phyloP scores from a whole-genome alignment of 2,888 invertebrate species.

The Drosophila formosana region DNA sequence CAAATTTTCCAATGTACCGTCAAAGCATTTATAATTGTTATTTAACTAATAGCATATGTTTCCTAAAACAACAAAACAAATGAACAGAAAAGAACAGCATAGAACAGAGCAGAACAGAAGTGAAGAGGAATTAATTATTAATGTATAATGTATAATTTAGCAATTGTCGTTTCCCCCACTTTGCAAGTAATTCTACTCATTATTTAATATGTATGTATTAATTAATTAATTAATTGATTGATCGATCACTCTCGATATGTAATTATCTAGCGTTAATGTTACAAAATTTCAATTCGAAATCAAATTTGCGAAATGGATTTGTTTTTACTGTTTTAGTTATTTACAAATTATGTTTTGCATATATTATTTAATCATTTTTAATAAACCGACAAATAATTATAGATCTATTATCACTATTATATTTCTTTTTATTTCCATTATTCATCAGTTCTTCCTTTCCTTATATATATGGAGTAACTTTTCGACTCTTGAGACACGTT shows the following conservation, averaged over 20 bases:
- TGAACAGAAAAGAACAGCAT: conserved; percentile 25
- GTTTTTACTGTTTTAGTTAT: conserved; percentile 73
- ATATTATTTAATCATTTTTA: conserved; percentile 74
- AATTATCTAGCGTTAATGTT: conserved; percentile 46
- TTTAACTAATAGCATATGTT: conserved; percentile 64
- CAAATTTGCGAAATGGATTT: conserved; percentile 57
- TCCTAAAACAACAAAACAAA: conserved; percentile 52
- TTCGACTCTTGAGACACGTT: conserved; percentile 30
- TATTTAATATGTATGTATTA: conserved; percentile 60
- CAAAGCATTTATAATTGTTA: conserved; percentile 81
- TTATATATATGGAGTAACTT: conserved; percentile 39
- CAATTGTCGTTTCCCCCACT: conserved; percentile 21
- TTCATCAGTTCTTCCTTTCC: conserved; percentile 8
- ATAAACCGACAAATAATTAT: conserved; percentile 65
- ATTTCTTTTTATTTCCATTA: conserved; percentile 20
- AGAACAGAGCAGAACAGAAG: conserved; percentile 9
- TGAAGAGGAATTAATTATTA: conserved; percentile 37
- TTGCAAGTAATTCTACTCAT: conserved; percentile 71
- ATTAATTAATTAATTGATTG: conserved; percentile 15
- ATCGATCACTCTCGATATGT: conserved; percentile 16
- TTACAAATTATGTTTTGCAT: conserved; percentile 68
- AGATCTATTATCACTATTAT: conserved; percentile 18
- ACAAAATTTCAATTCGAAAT: conserved; percentile 56
- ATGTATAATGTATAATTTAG: conserved; percentile 40
- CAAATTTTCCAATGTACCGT: conserved; percentile 78